phyloP scores from a whole-genome alignment of 2,888 invertebrate genomes.

The Tortrix viridana region DNA sequence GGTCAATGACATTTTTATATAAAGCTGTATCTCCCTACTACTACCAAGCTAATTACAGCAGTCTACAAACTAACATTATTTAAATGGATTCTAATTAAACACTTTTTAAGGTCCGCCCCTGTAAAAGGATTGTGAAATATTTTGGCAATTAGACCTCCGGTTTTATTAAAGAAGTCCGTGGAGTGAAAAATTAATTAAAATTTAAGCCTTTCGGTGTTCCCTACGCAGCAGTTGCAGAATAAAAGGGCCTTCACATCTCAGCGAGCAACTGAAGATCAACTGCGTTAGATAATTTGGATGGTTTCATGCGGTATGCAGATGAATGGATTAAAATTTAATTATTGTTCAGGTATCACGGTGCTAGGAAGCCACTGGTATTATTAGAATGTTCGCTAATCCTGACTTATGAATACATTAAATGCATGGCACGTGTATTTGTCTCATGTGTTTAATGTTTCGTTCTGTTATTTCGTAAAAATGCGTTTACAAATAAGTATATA shows the following conservation, averaged over 20 bases:
- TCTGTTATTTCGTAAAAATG: too few relatives aligned
- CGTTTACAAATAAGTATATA: too few relatives aligned
- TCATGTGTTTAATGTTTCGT: constrained; percentile 3
- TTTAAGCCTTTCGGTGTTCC: constrained; percentile 72
- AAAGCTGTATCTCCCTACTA: constrained; percentile 26
- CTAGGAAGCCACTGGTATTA: constrained; percentile 32
- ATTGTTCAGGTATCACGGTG: constrained; percentile 46
- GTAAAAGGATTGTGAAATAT: constrained; percentile 70
- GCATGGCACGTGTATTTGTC: constrained; percentile 18
- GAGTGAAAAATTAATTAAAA: constrained; percentile 82
- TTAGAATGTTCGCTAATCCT: constrained; percentile 35
- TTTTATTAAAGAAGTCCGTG: constrained; percentile 72
- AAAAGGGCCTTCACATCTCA: constrained; percentile 74
- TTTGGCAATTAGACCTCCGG: constrained; percentile 70
- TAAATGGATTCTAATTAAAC: constrained; percentile 68
- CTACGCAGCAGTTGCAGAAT: constrained; percentile 64
- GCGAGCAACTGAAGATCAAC: constrained; percentile 78
- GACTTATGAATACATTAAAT: constrained; percentile 34
- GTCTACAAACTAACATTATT: constrained; percentile 48
- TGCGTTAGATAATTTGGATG: constrained; percentile 75
- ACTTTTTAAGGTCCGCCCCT: constrained; percentile 59
- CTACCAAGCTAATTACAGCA: constrained; percentile 41
- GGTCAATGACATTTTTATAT: constrained; percentile 1
- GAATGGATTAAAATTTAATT: constrained; percentile 56
- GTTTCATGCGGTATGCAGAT: constrained; percentile 64